Evolutionary conservation across 1,140 invertebrate genomes (phyloP).

Genomic region (Drosophila baimaii): DNA sequence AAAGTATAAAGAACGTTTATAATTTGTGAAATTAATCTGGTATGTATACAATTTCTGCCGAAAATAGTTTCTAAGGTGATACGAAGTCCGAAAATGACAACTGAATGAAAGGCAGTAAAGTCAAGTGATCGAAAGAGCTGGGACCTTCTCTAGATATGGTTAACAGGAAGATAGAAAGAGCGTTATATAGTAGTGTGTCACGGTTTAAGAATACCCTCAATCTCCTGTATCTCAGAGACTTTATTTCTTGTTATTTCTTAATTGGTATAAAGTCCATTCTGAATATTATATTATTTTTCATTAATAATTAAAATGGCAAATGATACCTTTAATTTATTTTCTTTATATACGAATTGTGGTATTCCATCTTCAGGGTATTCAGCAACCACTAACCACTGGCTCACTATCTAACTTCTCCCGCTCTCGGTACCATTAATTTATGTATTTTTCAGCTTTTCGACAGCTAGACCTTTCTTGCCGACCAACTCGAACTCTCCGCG

Average conservation of each 20-base stretch:
- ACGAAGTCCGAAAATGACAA: constrained; percentile 7
- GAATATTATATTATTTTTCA: background rate
- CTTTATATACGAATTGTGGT: background rate
- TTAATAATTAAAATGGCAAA: background rate
- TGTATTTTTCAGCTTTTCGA: constrained; percentile 65
- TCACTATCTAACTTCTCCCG: background rate
- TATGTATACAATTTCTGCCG: constrained; percentile 2
- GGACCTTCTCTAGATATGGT: no score
- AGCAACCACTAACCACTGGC: constrained; percentile 11
- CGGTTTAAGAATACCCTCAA: background rate
- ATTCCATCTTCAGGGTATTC: background rate
- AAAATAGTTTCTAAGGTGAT: background rate
- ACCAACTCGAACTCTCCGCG: constrained; percentile 41
- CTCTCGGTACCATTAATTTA: constrained; percentile 57
- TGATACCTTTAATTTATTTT: background rate
- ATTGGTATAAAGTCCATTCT: background rate
- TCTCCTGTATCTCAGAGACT: background rate
- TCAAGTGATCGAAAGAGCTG: background rate
- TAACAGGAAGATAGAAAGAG: background rate
- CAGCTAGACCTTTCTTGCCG: constrained; percentile 56
- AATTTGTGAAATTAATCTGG: constrained; percentile 24
- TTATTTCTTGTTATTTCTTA: background rate
- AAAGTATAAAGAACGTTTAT: constrained; percentile 3
- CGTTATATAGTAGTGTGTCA: no score
- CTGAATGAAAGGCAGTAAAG: constrained; percentile 10